Conservation (phyloP, 2,888 invertebrate genomes). For the Orthosia gracilis region DNA sequence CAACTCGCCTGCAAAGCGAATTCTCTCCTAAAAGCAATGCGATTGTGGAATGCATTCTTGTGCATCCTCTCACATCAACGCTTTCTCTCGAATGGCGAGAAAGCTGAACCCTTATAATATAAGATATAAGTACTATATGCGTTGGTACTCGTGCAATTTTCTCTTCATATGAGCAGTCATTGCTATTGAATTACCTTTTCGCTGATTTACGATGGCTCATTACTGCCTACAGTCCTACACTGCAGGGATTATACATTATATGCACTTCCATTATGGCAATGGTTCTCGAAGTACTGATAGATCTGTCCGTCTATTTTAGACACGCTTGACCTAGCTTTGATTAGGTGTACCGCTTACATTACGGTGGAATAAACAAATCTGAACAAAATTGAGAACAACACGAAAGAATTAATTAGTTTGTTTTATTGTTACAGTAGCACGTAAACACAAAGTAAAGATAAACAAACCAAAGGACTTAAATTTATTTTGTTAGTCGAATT, state of each 20-base stretch:
- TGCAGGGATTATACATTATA: slow-evolving; percentile 61
- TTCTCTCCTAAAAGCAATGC: slow-evolving; percentile 28
- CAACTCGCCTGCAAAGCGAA: slow-evolving; percentile 11
- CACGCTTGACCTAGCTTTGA: slow-evolving; percentile 60
- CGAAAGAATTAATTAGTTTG: slow-evolving; percentile 74
- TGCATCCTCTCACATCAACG: slow-evolving; percentile 65
- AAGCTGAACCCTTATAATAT: slow-evolving; percentile 67
- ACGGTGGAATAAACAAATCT: slow-evolving; percentile 70
- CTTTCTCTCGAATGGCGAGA: slow-evolving; percentile 73
- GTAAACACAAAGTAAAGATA: slow-evolving; percentile 25
- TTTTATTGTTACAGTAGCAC: slow-evolving; percentile 81
- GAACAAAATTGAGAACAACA: slow-evolving; percentile 74
- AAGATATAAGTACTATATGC: slow-evolving; percentile 60
- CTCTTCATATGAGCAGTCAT: slow-evolving; percentile 59
- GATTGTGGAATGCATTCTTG: slow-evolving; percentile 68
- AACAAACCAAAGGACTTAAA: slow-evolving; percentile 25
- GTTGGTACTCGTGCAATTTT: slow-evolving; percentile 56
- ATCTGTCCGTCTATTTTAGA: slow-evolving; percentile 61
- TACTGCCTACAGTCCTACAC: slow-evolving; percentile 50
- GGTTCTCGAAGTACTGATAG: slow-evolving; percentile 57
- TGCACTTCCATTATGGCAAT: slow-evolving; percentile 60
- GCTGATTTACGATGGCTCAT: slow-evolving; percentile 61
- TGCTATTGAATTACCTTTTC: slow-evolving; percentile 61
- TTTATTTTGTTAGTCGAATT: slow-evolving; percentile 33
- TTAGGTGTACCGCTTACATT: slow-evolving; percentile 64